Evolutionary conservation across 2,888 invertebrate genomes (phyloP).

Genomic region (Latheticus oryzae): DNA sequence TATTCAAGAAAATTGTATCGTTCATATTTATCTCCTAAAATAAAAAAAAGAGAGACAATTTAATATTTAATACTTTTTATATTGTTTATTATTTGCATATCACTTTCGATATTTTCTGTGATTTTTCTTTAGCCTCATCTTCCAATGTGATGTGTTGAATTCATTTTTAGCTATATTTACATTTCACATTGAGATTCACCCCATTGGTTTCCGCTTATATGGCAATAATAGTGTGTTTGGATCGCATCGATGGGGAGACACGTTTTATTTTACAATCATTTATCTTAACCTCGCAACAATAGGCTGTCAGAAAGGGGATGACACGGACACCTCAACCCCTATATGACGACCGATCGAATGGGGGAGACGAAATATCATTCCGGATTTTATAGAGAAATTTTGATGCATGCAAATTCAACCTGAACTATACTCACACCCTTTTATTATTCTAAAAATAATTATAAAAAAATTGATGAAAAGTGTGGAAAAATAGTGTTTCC

Average conservation of each 20-base stretch:
- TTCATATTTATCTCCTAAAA: too few relatives aligned
- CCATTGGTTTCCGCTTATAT: constrained; percentile 61
- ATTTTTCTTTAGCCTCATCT: constrained; percentile 9
- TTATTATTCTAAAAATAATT: constrained; percentile 37
- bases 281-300: constrained; percentile 66
- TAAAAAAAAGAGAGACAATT: too few relatives aligned
- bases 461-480: constrained; percentile 77
- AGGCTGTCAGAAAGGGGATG: constrained; percentile 64
- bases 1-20: neutral
- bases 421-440: constrained; percentile 32
- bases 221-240: constrained; percentile 59
- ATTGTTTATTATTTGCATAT: too few relatives aligned
- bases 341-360: constrained; percentile 36
- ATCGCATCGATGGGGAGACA: constrained; percentile 53
- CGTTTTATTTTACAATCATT: constrained; percentile 66
- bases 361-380: constrained; percentile 37
- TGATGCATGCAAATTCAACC: constrained; percentile 37
- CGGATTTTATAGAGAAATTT: constrained; percentile 38
- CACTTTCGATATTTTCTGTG: too few relatives aligned
- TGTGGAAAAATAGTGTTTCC: constrained; percentile 79
- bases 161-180: constrained; percentile 51
- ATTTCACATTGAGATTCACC: constrained; percentile 59
- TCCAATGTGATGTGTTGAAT: constrained; percentile 40
- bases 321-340: constrained; percentile 59
- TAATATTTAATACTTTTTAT: too few relatives aligned